Conservation (phyloP, 2,113 vertebrate species). For the Addax nasomaculatus region DNA sequence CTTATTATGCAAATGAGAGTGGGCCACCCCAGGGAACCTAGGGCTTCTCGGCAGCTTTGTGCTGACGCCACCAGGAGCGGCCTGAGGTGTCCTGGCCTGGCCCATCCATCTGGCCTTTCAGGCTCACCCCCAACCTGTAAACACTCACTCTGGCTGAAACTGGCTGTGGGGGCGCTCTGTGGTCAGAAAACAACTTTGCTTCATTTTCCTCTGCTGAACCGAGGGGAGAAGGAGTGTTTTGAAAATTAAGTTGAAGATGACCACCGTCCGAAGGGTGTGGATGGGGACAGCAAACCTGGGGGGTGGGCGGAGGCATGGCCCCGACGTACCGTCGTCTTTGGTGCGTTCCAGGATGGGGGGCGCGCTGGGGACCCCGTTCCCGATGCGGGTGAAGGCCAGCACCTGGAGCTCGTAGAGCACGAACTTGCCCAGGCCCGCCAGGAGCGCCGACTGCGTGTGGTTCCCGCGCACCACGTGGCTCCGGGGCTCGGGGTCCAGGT, state of each 20-base stretch:
- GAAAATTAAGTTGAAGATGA: neutral
- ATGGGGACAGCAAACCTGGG: neutral
- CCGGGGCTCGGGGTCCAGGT: constrained; percentile 79
- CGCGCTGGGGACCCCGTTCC: constrained; percentile 88
- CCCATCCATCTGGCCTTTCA: neutral
- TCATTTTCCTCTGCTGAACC: constrained; percentile 30
- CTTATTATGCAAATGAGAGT: neutral
- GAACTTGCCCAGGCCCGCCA: constrained; percentile 86
- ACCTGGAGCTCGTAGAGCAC: constrained; percentile 90
- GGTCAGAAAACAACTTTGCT: constrained; percentile 42
- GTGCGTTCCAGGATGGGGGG: constrained; percentile 85
- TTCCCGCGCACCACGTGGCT: constrained; percentile 86
- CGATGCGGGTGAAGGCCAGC: constrained; percentile 90
- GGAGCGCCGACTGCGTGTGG: constrained; percentile 83
- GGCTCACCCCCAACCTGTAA: constrained; percentile 67
- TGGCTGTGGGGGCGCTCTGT: constrained; percentile 14
- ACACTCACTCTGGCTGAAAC: constrained; percentile 63
- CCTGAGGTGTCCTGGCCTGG: neutral
- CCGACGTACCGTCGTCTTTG: constrained; percentile 90
- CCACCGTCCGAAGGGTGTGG: neutral
- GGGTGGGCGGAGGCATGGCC: accelerated
- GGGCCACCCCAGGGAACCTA: accelerated
- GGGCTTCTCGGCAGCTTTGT: neutral
- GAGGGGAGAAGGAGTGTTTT: neutral
- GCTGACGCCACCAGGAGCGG: neutral